Evolutionary conservation across 1,140 invertebrate species (phyloP), one percentile per base, ranked within the genome.

Genomic region (Holcopasites calliopsidis): DNA sequence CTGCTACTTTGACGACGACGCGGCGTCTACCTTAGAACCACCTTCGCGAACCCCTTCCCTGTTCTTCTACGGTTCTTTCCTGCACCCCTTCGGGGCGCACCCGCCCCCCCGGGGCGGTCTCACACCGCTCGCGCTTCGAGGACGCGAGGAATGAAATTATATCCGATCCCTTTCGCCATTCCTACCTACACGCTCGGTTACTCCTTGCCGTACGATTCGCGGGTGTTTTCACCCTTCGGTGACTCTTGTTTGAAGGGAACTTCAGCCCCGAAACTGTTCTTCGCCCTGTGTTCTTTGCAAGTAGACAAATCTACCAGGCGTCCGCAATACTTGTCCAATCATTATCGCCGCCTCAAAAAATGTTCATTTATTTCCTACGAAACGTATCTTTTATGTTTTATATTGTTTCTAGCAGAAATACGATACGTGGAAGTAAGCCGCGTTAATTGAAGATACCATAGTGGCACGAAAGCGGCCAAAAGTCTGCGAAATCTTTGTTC

Each of bases 121-220:
- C n/a, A n/a, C n/a, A n/a, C n/a, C n/a, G n/a, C n/a, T n/a, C 21
- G n/a, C 47, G 28, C 31, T 49, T 58, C 8, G 57, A 42, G 42
- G 28, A 71, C 31, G 35, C 47, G 55, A 62, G 64, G 66, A 82
- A 82, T 82, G 76, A 82, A 82, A 82, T 82, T 82, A 82, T 66
- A 80, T 66, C 69, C 78, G 66, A 77, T 77, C 47, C 73, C 42
- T 66, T 82, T 80, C 77, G 80, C 77, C 64, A 64, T 13, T 47
- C 7, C 47, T 58, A 33, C 66, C n/a, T n/a, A n/a, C 64, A 80
- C 66, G 80, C 78, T 82, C 74, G 66, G 78, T 82, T 77, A 77
- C 73, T 76, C 68, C 54, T 65, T 60, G 58, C 60, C 54, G 38
- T 71, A 62, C 76, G 55, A 57, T 35, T 6, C 3, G 13, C 13